phyloP scores from a whole-genome alignment of 2,113 vertebrate species.

The Onychostoma macrolepis region DNA sequence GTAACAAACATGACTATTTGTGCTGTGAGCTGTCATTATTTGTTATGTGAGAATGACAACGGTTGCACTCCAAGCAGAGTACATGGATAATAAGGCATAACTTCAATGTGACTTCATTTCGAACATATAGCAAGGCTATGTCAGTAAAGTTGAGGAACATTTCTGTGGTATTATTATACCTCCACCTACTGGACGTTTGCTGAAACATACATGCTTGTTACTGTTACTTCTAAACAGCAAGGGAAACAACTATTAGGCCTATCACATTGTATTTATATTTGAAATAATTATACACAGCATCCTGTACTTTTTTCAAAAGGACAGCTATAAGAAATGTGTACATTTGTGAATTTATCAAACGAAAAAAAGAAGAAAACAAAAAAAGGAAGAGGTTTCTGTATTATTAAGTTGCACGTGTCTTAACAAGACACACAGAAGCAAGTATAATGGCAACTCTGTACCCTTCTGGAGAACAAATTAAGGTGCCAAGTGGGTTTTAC shows the following conservation, averaged over 20 bases:
- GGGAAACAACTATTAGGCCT: background rate
- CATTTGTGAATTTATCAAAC: background rate
- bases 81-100: background rate
- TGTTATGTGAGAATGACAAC: background rate
- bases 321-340: background rate
- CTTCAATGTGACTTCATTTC: background rate
- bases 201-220: background rate
- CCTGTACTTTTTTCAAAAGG: background rate
- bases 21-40: background rate
- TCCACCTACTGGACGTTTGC: background rate
- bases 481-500: background rate
- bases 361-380: too few species aligned
- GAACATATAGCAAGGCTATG: too few species aligned
- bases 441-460: background rate
- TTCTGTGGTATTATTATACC: background rate
- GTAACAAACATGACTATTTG: background rate
- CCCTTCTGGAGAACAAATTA: background rate
- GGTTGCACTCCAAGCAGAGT: background rate
- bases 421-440: background rate
- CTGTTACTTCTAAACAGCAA: background rate
- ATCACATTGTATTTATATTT: background rate
- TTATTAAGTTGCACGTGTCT: background rate
- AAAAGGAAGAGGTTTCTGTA: background rate
- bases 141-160: background rate
- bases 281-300: background rate